Evolutionary conservation across 2,888 invertebrate genomes (phyloP), one percentile per base, ranked within the genome.

Genomic region (Athalia rosae): DNA sequence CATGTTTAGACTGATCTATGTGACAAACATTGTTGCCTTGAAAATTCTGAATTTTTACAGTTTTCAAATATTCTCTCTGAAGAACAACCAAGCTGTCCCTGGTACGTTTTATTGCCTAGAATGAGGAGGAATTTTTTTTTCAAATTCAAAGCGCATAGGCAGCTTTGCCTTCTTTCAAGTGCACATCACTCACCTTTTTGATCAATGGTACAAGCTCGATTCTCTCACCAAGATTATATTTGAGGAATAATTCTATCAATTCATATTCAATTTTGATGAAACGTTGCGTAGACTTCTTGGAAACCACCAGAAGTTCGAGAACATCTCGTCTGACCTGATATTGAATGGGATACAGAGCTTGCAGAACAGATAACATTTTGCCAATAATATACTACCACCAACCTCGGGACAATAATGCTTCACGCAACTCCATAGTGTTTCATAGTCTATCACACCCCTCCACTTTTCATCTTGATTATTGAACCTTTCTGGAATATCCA

Each of bases 291-390:
- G 93, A 93, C 87, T 95, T 95, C 73, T 93, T 94, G 0, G 93
- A 94, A 84, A 96, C 95, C 73, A 95, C 93, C 50, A 97, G 88
- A 28, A 96, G 89, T 0, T 93, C 92, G 71, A 96, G 91, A 0
- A 94, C 92, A 81, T 94, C 91, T 6, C 96, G 90, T 45, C 96
- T 92, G 2, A 94, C 92, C 93, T 96, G 15, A 3, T 66, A 9
- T 48, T 3, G 8, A n/a, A 62, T 62, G n/a, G 11, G 7, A n/a
- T 48, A n/a, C 50, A 41, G 9, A 9, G 28, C 11, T 53, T 11
- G 7, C 4, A 41, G 41, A 11, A 11, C 53, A 64, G 15, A 28
- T 50, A 1, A 61, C n/a, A 48, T 48, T 13, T 6, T 43, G 6
- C 7, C 11, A 3, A 79, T 48, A 50, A 48, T 53, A 47, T 80